Base-by-base conservation (phyloP, 1,140 invertebrate species). In the Sycophaga agraensis region DNA sequence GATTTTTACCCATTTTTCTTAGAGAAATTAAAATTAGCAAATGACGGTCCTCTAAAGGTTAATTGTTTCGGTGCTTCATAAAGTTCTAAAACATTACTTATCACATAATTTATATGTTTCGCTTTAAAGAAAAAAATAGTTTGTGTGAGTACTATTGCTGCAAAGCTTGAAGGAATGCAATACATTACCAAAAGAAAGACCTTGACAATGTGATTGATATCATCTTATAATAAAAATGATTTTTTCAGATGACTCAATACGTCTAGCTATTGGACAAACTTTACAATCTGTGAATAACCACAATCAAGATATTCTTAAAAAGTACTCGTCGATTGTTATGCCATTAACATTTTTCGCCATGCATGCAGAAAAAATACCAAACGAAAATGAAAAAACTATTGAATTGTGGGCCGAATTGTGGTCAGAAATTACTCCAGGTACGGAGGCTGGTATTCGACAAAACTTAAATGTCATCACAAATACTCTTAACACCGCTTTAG, bases 331-430 rank as follows among this genome's bases (percentile, higher is more conserved):
- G 21, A 80, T 88, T 31, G 82, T 93, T 26, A 82, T 96, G 66
- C 93, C 94, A 8, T 81, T 96, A 21, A 87, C 90, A 9, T 96
- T 96, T 73, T 87, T 95, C 66, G 94, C 92, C 16, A 95, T 93
- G 89, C 93, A 96, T 72, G 88, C 87, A 17, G 86, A 89, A 70
- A 88, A 89, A 73, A 83, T 82, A 2, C 82, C 85, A 51, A 84
- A 83, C 83, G 86, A 84, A 62, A 85, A 85, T 28, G 83, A 87
- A 66, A 78, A 82, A 31, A 85, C 86, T 11, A 83, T 90, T 45
- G 87, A 90, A 67, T 78, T 90, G 21, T 97, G 92, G 90, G 88
- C 90, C 63, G 93, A 96, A 73, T 81, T 97, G 2, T 97, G 94
- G 94, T 85, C 84, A 24, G 94, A 96, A 69, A 86, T 92, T 19